A percentile compares a stretch with the other conserved stretches of the same genome.
Evolutionary conservation across 2,888 invertebrate genomes (phyloP).

Genomic region (Aplocera efformata): DNA sequence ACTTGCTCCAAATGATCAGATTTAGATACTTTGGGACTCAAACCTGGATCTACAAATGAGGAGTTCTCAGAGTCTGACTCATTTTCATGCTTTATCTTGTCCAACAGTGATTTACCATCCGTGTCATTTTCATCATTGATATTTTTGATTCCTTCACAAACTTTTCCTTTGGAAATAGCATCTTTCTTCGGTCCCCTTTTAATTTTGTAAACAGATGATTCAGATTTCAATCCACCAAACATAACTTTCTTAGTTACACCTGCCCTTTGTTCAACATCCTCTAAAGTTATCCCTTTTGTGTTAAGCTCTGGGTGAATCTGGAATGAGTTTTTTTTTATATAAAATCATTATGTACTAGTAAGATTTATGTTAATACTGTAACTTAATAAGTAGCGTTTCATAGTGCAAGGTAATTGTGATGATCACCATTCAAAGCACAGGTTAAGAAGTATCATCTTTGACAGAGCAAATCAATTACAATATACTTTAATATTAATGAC

Average conservation of each 20-base stretch:
- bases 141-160: conserved; percentile 46
- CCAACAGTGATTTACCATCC: conserved; percentile 59
- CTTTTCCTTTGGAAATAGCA: conserved; percentile 43
- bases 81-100: conserved; percentile 55
- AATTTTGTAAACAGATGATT: conserved; percentile 51
- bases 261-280: conserved; percentile 80
- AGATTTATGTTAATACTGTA: too few species aligned
- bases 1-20: conserved; percentile 39
- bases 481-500: too few species aligned
- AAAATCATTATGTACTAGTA: too few species aligned
- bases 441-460: too few species aligned
- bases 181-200: conserved; percentile 62
- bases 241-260: conserved; percentile 70
- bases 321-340: too few species aligned
- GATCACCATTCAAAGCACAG: too few species aligned
- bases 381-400: too few species aligned
- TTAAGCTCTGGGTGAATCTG: conserved; percentile 88
- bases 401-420: too few species aligned
- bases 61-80: conserved; percentile 76
- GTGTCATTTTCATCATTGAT: conserved; percentile 61
- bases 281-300: conserved; percentile 87
- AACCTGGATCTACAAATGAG: conserved; percentile 64
- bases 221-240: conserved; percentile 67
- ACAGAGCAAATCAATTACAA: too few species aligned
- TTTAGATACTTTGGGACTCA: conserved; percentile 66